These are phyloP conservation scores for Aurelia aurita DNA, from an alignment of 30 jellyfish, hydroid and myxozoan genomes.

Conservation along the genomic window DNA sequence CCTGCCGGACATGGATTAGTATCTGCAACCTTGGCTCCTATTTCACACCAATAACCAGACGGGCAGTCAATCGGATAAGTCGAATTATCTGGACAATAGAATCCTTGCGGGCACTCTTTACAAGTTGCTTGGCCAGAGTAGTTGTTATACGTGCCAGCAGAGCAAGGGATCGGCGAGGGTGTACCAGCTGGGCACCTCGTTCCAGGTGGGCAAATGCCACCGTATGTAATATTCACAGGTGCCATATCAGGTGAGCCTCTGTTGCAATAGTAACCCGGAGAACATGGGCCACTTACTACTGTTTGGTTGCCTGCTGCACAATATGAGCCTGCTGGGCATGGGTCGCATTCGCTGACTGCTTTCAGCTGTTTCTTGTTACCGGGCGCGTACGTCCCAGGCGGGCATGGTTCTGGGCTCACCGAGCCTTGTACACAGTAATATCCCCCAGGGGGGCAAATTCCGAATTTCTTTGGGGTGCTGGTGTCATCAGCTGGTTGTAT, in stretches of 20 bases:
- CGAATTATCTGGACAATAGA: constrained; percentile 88
- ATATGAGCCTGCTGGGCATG: constrained; percentile 86
- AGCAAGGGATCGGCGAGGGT: constrained; percentile 85
- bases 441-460: constrained; percentile 98
- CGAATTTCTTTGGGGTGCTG: constrained; percentile 67
- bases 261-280: constrained; percentile 92
- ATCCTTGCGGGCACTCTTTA: constrained; percentile 85
- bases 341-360: constrained; percentile 80
- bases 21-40: constrained; percentile 71
- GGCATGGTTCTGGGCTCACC: constrained; percentile 87
- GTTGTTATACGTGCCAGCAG: constrained; percentile 93
- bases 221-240: constrained; percentile 80
- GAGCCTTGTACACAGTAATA: constrained; percentile 94
- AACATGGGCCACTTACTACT: constrained; percentile 79
- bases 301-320: constrained; percentile 97
- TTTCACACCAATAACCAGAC: constrained; percentile 96
- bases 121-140: constrained; percentile 85
- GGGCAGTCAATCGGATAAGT: constrained; percentile 90
- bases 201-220: constrained; percentile 98
- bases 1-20: constrained; percentile 93
- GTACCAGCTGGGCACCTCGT: constrained; percentile 92
- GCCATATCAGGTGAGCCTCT: constrained; percentile 91
- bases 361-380: constrained; percentile 64
- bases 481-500: constrained; percentile 76
- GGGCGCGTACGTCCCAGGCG: constrained; percentile 95